These are phyloP conservation scores for Nymphicus hollandicus DNA, from an alignment of 2,113 vertebrate species.

Conservation along the genomic window DNA sequence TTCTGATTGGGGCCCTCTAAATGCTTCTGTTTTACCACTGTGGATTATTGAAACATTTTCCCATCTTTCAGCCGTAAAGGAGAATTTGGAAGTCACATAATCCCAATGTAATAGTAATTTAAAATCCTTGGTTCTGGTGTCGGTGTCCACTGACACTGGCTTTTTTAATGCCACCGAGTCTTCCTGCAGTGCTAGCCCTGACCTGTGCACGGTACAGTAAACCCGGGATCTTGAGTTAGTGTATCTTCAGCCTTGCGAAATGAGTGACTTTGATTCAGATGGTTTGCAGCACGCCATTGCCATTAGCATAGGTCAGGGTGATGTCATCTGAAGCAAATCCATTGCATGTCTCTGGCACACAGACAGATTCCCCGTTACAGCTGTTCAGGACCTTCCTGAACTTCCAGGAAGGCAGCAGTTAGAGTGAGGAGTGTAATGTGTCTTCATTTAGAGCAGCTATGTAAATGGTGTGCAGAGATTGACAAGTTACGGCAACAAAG, in stretches of 20 bases:
- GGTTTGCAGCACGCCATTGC: neutral
- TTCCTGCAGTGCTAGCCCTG: neutral
- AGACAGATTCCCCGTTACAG: fast-evolving
- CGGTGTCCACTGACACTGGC: fast-evolving
- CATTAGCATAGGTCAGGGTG: neutral
- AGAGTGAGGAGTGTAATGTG: neutral
- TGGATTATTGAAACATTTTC: neutral
- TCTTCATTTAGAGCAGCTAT: neutral
- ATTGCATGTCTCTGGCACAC: neutral
- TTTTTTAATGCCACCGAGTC: neutral
- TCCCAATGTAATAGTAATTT: neutral
- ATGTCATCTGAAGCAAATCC: neutral
- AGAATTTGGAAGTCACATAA: neutral
- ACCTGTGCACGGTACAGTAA: neutral
- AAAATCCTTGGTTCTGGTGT: neutral
- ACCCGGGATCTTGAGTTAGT: neutral
- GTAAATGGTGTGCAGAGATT: neutral
- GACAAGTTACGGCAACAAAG: neutral
- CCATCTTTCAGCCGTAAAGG: neutral
- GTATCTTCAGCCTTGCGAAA: neutral
- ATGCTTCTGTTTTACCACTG: neutral
- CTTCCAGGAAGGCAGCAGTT: neutral
- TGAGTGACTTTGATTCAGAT: neutral
- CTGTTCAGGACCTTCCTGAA: neutral
- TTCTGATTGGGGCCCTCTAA: neutral